These are phyloP conservation scores for Erebia epiphron DNA, from an alignment of 2,888 invertebrate genomes.

Conservation along the genomic window DNA sequence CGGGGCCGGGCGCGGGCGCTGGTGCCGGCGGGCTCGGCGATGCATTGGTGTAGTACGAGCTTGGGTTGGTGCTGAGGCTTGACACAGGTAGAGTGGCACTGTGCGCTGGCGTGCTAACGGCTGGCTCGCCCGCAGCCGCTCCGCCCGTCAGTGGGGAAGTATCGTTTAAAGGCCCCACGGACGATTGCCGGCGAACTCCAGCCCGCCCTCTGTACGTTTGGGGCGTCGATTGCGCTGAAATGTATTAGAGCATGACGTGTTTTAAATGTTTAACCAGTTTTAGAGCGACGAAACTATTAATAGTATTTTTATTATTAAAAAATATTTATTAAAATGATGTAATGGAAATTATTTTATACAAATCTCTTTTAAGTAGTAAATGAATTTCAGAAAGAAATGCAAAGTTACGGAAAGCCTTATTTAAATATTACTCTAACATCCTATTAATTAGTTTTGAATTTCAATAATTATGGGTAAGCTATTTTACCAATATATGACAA, in stretches of 20 bases:
- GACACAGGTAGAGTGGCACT: slow-evolving; percentile 81
- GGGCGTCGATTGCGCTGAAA: slow-evolving; percentile 85
- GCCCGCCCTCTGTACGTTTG: slow-evolving; percentile 83
- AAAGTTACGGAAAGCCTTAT: no score
- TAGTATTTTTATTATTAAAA: no score
- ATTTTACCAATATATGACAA: no score
- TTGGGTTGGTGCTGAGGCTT: slow-evolving; percentile 76
- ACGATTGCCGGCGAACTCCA: slow-evolving; percentile 84
- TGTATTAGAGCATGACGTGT: slow-evolving; percentile 13
- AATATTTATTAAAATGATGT: no score
- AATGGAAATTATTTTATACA: no score
- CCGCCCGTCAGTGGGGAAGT: slow-evolving; percentile 75
- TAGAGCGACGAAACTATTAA: no score
- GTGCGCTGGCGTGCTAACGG: slow-evolving; percentile 75
- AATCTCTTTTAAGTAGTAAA: no score
- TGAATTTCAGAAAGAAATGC: no score
- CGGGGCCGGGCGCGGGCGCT: slow-evolving; percentile 74
- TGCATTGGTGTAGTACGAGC: slow-evolving; percentile 85
- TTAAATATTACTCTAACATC: no score
- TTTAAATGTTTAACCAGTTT: no score
- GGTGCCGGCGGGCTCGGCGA: slow-evolving; percentile 84
- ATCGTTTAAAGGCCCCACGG: slow-evolving; percentile 83
- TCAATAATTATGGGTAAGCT: no score
- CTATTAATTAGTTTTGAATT: no score
- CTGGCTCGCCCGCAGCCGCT: slow-evolving; percentile 62